Conservation (phyloP, 2,888 invertebrate genomes). For the Calliopum simillimum region DNA sequence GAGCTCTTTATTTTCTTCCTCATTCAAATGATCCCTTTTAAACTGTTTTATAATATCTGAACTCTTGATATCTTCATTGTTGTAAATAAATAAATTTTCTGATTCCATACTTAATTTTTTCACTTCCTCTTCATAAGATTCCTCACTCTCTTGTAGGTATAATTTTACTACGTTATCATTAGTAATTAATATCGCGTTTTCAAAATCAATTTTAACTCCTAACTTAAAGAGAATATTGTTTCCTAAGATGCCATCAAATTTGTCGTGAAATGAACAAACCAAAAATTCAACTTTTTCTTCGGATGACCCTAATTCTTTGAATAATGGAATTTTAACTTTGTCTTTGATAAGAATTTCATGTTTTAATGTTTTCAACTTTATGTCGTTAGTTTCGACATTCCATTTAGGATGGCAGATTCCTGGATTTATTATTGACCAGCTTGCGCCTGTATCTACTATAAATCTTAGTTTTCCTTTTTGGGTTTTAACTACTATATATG, state of each 20-base stretch:
- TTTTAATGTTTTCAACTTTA: too few species aligned
- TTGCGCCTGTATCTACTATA: conserved; percentile 39
- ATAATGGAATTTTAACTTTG: conserved; percentile 31
- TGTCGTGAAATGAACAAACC: conserved; percentile 35
- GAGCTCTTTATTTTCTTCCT: too few species aligned
- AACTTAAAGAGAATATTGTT: conserved; percentile 34
- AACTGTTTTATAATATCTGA: too few species aligned
- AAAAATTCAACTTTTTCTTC: conserved; percentile 30
- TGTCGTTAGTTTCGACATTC: too few species aligned
- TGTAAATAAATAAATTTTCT: not conserved
- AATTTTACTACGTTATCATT: conserved; percentile 19
- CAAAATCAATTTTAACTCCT: conserved; percentile 23
- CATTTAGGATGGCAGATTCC: conserved; percentile 34
- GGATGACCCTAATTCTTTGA: conserved; percentile 33
- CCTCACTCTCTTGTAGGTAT: conserved; percentile 13
- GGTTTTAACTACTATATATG: conserved; percentile 39
- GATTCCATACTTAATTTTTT: too few species aligned
- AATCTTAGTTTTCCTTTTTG: conserved; percentile 35
- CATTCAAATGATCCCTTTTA: too few species aligned
- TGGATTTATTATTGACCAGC: conserved; percentile 36
- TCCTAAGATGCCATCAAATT: conserved; percentile 38
- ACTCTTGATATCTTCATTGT: too few species aligned
- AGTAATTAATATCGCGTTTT: conserved; percentile 18
- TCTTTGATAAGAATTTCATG: too few species aligned
- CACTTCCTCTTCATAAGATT: not conserved